These are phyloP conservation scores for Cheilosia scutellata DNA, from an alignment of 2,888 invertebrate genomes.

Conservation along the genomic window DNA sequence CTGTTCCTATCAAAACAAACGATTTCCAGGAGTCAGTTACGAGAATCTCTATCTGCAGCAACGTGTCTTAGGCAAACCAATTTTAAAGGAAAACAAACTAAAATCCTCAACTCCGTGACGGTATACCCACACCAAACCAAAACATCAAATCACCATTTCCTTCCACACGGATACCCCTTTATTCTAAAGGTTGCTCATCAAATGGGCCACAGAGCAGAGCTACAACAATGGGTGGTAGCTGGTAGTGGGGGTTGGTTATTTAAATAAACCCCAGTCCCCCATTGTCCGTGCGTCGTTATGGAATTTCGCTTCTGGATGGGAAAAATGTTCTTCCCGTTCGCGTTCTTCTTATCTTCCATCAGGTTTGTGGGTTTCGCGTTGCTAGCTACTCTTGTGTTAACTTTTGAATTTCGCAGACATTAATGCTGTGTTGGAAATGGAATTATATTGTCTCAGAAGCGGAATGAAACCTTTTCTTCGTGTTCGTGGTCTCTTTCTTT, in stretches of 20 bases:
- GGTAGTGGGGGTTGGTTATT: constrained; percentile 53
- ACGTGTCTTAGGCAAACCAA: constrained; percentile 66
- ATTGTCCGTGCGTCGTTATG: constrained; percentile 71
- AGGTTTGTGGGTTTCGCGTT: constrained; percentile 47
- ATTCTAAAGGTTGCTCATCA: constrained; percentile 28
- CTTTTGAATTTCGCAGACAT: constrained; percentile 71
- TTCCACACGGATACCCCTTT: constrained; percentile 74
- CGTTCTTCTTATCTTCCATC: constrained; percentile 55
- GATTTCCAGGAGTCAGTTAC: constrained; percentile 23
- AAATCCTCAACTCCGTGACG: constrained; percentile 60
- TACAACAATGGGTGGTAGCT: no score
- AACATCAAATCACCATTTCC: constrained; percentile 70
- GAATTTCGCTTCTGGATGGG: constrained; percentile 51
- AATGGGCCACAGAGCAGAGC: not conserved
- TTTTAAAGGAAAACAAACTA: constrained; percentile 73
- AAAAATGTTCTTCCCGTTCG: constrained; percentile 51
- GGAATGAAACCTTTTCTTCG: constrained; percentile 67
- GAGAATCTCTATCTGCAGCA: not conserved
- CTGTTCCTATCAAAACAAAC: constrained; percentile 31
- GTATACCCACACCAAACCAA: constrained; percentile 28
- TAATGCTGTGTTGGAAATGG: constrained; percentile 72
- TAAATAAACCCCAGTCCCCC: constrained; percentile 68
- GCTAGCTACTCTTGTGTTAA: constrained; percentile 60
- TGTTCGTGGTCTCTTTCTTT: constrained; percentile 58
- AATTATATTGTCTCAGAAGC: constrained; percentile 74